These are phyloP conservation scores for Phylloscopus collybita DNA, from an alignment of 2,797 vertebrate species.

Conservation along the genomic window DNA sequence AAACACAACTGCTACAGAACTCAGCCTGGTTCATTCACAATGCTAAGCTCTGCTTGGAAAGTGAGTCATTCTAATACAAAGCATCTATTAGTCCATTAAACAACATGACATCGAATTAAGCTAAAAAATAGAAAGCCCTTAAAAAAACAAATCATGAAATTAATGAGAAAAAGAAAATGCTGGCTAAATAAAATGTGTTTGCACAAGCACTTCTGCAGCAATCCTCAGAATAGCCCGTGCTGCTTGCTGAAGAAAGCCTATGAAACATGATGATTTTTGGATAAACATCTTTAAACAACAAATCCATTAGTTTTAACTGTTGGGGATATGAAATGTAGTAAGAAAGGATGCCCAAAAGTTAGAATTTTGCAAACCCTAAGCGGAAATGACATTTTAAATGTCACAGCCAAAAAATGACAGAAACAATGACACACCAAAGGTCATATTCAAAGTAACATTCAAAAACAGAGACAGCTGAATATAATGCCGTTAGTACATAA, in stretches of 20 bases:
- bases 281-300: slow-evolving; percentile 48
- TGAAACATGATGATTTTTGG: background rate
- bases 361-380: slow-evolving; percentile 66
- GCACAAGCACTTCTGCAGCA: background rate
- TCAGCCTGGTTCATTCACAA: background rate
- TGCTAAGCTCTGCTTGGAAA: background rate
- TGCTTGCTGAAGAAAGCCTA: slow-evolving; percentile 14
- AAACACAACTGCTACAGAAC: background rate
- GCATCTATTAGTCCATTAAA: background rate
- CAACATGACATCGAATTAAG: background rate
- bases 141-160: background rate
- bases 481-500: slow-evolving; percentile 32
- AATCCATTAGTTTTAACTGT: slow-evolving; percentile 64
- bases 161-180: background rate
- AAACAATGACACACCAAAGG: slow-evolving; percentile 72
- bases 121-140: background rate
- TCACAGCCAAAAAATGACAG: slow-evolving; percentile 71
- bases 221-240: background rate
- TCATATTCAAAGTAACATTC: slow-evolving; percentile 71
- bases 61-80: background rate
- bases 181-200: background rate
- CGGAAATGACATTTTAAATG: slow-evolving; percentile 74
- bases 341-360: slow-evolving; percentile 58
- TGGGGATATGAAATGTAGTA: slow-evolving; percentile 54
- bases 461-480: slow-evolving; percentile 62